Evolutionary conservation across 2,797 vertebrate genomes (phyloP).

Genomic region (Neosalanx taihuensis): DNA sequence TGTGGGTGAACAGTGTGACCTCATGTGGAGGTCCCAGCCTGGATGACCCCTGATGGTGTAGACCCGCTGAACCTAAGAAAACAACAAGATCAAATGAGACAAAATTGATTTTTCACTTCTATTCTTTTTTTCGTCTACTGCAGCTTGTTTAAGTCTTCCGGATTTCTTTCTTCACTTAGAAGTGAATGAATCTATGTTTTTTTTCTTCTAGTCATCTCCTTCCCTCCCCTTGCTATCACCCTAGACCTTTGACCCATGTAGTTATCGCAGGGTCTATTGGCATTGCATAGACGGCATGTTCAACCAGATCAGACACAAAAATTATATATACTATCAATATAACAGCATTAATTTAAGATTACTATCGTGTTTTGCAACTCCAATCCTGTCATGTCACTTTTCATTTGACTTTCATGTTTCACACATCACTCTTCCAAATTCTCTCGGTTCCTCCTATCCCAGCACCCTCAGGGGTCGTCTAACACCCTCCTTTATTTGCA

Average conservation of each 20-base stretch:
- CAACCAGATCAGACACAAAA: slow-evolving; percentile 1
- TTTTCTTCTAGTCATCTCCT: slow-evolving; percentile 11
- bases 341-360: neutral
- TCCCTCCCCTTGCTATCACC: neutral
- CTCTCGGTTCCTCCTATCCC: slow-evolving; percentile 33
- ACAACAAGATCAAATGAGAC: slow-evolving; percentile 59
- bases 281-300: neutral
- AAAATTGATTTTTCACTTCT: neutral
- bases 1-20: slow-evolving; percentile 34
- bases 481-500: slow-evolving; percentile 36
- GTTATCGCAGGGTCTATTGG: neutral
- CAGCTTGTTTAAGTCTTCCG: neutral
- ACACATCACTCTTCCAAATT: neutral
- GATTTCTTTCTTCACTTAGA: neutral
- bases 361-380: neutral
- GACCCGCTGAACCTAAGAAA: slow-evolving; percentile 66
- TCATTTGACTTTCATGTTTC: slow-evolving; percentile 16
- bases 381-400: slow-evolving; percentile 26
- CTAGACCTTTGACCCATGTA: neutral
- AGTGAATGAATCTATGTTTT: slow-evolving; percentile 5
- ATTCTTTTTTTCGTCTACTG: neutral
- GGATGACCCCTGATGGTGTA: slow-evolving; percentile 50
- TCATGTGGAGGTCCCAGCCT: slow-evolving; percentile 37
- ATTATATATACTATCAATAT: too few species aligned
- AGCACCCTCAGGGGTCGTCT: slow-evolving; percentile 27